A percentile compares a stretch with the other conserved stretches of the same genome.
These are phyloP conservation scores for Nesoenas mayeri DNA, from an alignment of 2,113 vertebrate genomes.

Conservation along the genomic window DNA sequence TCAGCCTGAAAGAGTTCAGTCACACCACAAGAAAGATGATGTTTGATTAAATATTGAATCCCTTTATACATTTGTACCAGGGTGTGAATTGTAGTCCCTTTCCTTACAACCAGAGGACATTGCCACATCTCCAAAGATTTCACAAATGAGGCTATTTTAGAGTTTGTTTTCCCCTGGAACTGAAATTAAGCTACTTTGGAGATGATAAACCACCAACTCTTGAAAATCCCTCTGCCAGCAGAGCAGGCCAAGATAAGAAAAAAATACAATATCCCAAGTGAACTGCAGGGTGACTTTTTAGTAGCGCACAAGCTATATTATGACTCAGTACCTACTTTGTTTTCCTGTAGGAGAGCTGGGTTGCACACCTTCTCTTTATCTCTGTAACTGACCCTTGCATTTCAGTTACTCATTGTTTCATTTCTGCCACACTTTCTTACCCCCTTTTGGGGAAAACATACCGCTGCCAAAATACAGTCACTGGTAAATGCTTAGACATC, in stretches of 20 bases:
- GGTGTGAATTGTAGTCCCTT: not conserved
- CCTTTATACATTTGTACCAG: not conserved
- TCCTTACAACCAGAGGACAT: not conserved
- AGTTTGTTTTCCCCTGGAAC: not conserved
- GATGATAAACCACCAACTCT: not conserved
- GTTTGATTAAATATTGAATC: slow-evolving; percentile 26
- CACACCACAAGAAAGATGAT: not conserved
- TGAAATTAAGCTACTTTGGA: not conserved
- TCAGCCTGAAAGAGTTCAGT: not conserved
- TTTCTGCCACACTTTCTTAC: not conserved
- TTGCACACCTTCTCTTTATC: not conserved
- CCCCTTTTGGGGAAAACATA: not conserved
- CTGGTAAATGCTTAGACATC: not conserved
- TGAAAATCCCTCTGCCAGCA: not conserved
- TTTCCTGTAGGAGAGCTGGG: not conserved
- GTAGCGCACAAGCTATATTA: not conserved
- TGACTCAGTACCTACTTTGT: not conserved
- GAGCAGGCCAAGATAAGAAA: not conserved
- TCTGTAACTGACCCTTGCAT: not conserved
- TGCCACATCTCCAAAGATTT: not conserved
- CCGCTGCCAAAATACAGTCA: slow-evolving; percentile 6
- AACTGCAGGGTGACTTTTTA: not conserved
- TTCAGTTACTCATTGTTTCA: not conserved
- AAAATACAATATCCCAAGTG: not conserved
- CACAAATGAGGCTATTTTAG: not conserved